These are phyloP conservation scores for Patella pellucida DNA, from an alignment of 2,888 invertebrate species.

Conservation along the genomic window DNA sequence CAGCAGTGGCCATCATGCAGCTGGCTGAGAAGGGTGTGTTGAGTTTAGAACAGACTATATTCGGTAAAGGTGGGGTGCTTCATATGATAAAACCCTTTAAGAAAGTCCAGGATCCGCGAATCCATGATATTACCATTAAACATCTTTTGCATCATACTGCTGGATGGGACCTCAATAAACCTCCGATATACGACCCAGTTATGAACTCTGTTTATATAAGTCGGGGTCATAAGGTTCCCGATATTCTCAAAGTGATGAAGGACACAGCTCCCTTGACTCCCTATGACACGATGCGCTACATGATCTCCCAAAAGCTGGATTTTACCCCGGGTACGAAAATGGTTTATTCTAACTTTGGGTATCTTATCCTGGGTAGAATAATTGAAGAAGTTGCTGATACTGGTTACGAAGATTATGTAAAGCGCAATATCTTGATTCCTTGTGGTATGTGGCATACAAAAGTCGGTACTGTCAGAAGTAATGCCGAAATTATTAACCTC, in stretches of 20 bases:
- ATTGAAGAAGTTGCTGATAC: conserved; percentile 54
- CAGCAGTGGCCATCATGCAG: conserved; percentile 55
- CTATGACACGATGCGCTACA: conserved; percentile 55
- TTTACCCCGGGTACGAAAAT: conserved; percentile 58
- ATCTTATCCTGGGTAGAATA: conserved; percentile 59
- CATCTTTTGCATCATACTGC: conserved; percentile 61
- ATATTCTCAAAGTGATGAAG: conserved; percentile 55
- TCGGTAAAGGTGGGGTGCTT: conserved; percentile 53
- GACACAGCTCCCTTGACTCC: conserved; percentile 32
- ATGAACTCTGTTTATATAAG: conserved; percentile 56
- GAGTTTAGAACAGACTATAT: conserved; percentile 48
- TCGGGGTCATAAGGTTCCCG: conserved; percentile 49
- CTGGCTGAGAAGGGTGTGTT: conserved; percentile 55
- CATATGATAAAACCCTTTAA: conserved; percentile 40
- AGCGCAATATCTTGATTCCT: conserved; percentile 46
- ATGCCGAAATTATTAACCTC: conserved; percentile 23
- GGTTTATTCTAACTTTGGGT: conserved; percentile 62
- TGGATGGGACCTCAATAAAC: conserved; percentile 61
- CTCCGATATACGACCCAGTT: conserved; percentile 50
- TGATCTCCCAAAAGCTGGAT: conserved; percentile 54
- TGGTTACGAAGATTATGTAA: conserved; percentile 55
- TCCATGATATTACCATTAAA: conserved; percentile 61
- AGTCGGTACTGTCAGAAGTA: conserved; percentile 39
- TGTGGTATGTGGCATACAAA: conserved; percentile 67
- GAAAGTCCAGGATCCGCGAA: conserved; percentile 43